These are phyloP conservation scores for Drosophila pandora DNA, from an alignment of 1,140 invertebrate species.

Conservation along the genomic window DNA sequence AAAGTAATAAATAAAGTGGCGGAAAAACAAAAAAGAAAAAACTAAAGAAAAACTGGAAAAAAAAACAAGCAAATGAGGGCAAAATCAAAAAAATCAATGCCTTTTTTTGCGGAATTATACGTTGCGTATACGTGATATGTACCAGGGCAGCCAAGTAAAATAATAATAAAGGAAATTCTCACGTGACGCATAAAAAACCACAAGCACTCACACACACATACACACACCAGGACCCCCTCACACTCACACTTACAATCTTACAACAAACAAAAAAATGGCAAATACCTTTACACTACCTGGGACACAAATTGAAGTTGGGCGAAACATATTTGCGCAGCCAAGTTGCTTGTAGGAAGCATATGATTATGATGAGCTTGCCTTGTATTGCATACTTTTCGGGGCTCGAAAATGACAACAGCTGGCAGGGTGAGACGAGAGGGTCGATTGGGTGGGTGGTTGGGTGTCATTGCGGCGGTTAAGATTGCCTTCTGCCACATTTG, in stretches of 20 bases:
- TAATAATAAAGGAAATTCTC: conserved; percentile 81
- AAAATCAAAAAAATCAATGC: conserved; percentile 72
- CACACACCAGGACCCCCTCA: background rate
- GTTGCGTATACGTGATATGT: conserved; percentile 72
- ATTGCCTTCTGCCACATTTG: conserved; percentile 59
- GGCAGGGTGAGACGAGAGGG: background rate
- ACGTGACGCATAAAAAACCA: conserved; percentile 76
- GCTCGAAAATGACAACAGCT: conserved; percentile 65
- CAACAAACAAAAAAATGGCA: too few relatives aligned
- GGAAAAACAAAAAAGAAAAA: background rate
- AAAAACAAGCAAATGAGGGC: conserved; percentile 6
- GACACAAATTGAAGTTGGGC: conserved; percentile 49
- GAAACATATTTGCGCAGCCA: conserved; percentile 53
- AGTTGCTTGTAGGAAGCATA: conserved; percentile 30
- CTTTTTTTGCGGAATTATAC: conserved; percentile 54
- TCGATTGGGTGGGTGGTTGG: background rate
- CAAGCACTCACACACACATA: conserved; percentile 20
- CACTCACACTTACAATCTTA: too few relatives aligned
- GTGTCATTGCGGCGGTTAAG: conserved; percentile 3
- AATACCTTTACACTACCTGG: conserved; percentile 24
- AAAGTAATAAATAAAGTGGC: conserved; percentile 46
- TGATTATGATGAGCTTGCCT: conserved; percentile 67
- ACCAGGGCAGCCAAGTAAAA: conserved; percentile 57
- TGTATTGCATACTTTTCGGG: conserved; percentile 61
- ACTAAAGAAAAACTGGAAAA: background rate